Evolutionary conservation across 2,113 vertebrate genomes (phyloP).

Genomic region (Oryzias curvinotus): DNA sequence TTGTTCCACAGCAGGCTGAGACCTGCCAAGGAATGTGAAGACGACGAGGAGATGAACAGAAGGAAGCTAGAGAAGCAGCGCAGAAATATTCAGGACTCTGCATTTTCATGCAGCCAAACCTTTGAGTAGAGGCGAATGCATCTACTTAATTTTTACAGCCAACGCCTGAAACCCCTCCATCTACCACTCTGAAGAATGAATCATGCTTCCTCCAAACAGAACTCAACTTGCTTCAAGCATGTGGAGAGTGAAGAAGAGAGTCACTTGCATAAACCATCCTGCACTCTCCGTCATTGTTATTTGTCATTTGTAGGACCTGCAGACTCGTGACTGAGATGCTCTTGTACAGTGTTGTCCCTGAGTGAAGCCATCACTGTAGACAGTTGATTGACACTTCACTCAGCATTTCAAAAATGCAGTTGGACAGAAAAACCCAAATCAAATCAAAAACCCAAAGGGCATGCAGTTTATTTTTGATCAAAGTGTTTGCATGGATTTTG

Average conservation of each 20-base stretch:
- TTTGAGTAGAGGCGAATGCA: neutral
- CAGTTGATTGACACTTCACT: no score
- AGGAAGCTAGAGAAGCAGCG: neutral
- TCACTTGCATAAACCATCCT: no score
- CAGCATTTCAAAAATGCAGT: no score
- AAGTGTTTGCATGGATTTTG: no score
- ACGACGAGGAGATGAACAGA: constrained; percentile 21
- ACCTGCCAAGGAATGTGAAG: constrained; percentile 72
- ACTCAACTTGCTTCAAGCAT: neutral
- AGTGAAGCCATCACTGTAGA: no score
- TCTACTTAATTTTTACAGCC: neutral
- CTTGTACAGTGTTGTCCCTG: no score
- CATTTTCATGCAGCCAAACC: neutral
- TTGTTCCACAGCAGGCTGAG: constrained; percentile 54
- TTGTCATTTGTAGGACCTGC: neutral
- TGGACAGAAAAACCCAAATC: no score
- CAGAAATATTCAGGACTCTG: neutral
- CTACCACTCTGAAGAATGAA: neutral
- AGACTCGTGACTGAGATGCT: neutral
- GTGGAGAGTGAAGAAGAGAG: no score
- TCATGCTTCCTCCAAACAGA: neutral
- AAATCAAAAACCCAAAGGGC: no score
- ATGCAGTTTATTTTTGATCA: no score
- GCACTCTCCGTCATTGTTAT: neutral
- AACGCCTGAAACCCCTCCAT: neutral